phyloP scores from a whole-genome alignment of 2,113 vertebrate genomes.

The Sceloporus tristichus region DNA sequence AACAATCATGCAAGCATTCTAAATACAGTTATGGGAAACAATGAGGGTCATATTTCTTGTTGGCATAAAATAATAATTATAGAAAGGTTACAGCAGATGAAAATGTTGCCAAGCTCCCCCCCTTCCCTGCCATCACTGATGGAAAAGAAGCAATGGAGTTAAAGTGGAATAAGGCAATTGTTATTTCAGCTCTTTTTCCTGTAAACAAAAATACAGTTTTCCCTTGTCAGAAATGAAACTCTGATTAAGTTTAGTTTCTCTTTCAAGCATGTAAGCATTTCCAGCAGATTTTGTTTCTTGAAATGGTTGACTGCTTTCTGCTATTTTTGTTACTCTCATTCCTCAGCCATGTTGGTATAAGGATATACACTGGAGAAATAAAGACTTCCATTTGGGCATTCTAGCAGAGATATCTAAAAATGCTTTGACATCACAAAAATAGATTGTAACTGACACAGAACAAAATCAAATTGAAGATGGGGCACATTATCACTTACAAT shows the following conservation, averaged over 20 bases:
- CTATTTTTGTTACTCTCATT: slow-evolving; percentile 48
- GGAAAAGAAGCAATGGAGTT: fast-evolving
- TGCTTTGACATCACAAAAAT: slow-evolving; percentile 34
- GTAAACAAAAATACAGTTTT: background rate
- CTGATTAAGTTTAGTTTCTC: slow-evolving; percentile 40
- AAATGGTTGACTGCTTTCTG: slow-evolving; percentile 37
- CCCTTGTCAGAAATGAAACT: slow-evolving; percentile 30
- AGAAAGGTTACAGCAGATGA: background rate
- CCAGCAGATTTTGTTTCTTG: slow-evolving; percentile 38
- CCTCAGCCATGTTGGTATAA: slow-evolving; percentile 29
- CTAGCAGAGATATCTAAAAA: slow-evolving; percentile 41
- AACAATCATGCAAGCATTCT: background rate
- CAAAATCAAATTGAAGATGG: slow-evolving; percentile 40
- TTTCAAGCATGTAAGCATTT: slow-evolving; percentile 40
- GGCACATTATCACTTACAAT: slow-evolving; percentile 37
- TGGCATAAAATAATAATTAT: background rate
- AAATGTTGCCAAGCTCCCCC: background rate
- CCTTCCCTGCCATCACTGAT: background rate
- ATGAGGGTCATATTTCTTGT: background rate
- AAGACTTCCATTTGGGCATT: slow-evolving; percentile 14
- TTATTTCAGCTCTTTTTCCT: slow-evolving; percentile 10
- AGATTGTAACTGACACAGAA: slow-evolving; percentile 38
- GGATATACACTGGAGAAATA: slow-evolving; percentile 26
- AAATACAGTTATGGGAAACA: background rate
- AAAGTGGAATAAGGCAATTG: background rate